A percentile compares a stretch with the other conserved stretches of the same genome.
Conservation (phyloP, 1,140 invertebrate species). For the Arctopsyche grandis region DNA sequence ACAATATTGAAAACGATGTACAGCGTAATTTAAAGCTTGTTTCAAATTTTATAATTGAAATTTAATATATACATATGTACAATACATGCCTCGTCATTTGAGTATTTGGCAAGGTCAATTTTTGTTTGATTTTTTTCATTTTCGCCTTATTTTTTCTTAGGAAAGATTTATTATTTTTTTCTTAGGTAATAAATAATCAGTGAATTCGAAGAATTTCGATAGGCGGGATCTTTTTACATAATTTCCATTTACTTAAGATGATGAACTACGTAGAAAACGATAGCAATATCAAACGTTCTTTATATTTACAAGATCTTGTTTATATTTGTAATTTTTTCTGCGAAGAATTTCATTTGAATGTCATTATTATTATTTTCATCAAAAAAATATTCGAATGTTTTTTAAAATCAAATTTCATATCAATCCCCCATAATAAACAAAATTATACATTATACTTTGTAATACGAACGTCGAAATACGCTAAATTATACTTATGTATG, state of each 20-base stretch:
- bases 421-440: no score
- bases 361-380: no score
- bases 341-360: not conserved
- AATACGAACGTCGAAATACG: not conserved
- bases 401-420: no score
- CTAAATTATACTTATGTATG: not conserved
- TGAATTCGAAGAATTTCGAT: not conserved
- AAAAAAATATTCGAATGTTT: no score
- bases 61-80: no score
- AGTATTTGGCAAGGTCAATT: not conserved
- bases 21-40: no score
- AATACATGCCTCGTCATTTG: no score
- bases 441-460: not conserved
- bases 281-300: not conserved
- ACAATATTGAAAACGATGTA: no score
- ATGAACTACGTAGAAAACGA: not conserved
- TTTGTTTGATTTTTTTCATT: not conserved
- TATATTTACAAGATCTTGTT: not conserved
- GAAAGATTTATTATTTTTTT: conserved; percentile 8
- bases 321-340: not conserved
- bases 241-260: conserved; percentile 29
- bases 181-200: conserved; percentile 12
- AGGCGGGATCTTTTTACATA: not conserved
- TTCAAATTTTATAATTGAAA: no score
- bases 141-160: not conserved